phyloP scores from a whole-genome alignment of 2,797 vertebrate genomes.

The Lepilemur ruficaudatus region DNA sequence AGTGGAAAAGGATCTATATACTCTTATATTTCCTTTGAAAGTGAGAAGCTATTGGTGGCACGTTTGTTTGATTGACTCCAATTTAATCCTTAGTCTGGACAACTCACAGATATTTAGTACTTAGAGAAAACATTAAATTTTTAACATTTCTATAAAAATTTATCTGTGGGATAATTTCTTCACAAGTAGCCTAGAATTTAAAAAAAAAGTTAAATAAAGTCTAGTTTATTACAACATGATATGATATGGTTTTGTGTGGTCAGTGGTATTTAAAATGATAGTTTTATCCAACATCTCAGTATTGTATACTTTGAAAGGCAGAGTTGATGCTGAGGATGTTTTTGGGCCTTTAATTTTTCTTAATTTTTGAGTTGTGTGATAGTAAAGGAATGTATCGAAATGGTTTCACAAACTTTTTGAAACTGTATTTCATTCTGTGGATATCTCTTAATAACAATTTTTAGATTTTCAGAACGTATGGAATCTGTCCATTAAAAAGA shows the following conservation, averaged over 20 bases:
- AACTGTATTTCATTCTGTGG: slow-evolving; percentile 18
- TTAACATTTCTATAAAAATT: slow-evolving; percentile 6
- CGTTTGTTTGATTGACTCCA: not conserved
- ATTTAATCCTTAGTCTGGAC: slow-evolving; percentile 9
- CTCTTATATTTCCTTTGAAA: not conserved
- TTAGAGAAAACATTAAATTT: not conserved
- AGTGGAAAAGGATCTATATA: not conserved
- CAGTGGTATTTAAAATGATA: not conserved
- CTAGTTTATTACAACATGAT: not conserved
- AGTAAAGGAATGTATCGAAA: not conserved
- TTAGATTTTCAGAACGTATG: slow-evolving; percentile 12
- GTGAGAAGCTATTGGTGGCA: not conserved
- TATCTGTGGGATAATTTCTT: not conserved
- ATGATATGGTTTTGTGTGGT: not conserved
- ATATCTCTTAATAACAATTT: not conserved
- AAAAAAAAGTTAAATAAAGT: not conserved
- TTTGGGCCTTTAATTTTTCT: not conserved
- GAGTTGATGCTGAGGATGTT: not conserved
- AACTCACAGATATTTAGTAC: not conserved
- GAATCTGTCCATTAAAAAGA: slow-evolving; percentile 7
- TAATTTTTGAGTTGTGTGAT: not conserved
- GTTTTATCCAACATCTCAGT: not conserved
- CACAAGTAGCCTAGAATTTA: not conserved
- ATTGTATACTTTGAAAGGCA: not conserved
- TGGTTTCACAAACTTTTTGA: not conserved